These are phyloP conservation scores for Meloe dianella DNA, from an alignment of 2,888 invertebrate species.

Conservation along the genomic window DNA sequence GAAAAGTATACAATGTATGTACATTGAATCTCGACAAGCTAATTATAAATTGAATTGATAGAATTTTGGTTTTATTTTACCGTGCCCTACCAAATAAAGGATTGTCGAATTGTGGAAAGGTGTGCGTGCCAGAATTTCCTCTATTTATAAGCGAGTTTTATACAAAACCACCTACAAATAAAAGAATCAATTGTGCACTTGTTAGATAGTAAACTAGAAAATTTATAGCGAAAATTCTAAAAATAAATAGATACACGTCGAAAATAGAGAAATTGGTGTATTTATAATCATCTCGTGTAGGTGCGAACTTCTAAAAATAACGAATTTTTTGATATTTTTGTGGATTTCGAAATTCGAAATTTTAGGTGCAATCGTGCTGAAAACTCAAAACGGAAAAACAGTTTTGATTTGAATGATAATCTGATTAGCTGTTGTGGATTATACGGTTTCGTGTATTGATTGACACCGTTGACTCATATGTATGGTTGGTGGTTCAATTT, in stretches of 20 bases:
- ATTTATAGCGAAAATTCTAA: too few relatives aligned
- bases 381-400: background rate
- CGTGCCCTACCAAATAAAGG: background rate
- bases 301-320: too few relatives aligned
- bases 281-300: too few relatives aligned
- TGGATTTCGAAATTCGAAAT: too few relatives aligned
- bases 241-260: too few relatives aligned
- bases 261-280: too few relatives aligned
- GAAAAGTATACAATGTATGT: conserved; percentile 50
- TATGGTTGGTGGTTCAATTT: background rate
- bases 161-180: too few relatives aligned
- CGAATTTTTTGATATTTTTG: too few relatives aligned
- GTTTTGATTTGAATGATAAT: conserved; percentile 1
- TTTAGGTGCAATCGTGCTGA: background rate
- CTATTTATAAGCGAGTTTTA: background rate
- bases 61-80: conserved; percentile 39
- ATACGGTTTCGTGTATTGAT: background rate
- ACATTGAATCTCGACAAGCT: conserved; percentile 54
- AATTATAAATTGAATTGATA: conserved; percentile 51
- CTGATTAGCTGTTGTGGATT: background rate
- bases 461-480: background rate
- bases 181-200: too few relatives aligned
- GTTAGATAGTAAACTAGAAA: too few relatives aligned
- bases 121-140: background rate
- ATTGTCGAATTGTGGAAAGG: background rate